A percentile compares a stretch with the other conserved stretches of the same genome.
These are phyloP conservation scores for Egretta garzetta DNA, from an alignment of 2,113 vertebrate genomes.

Conservation along the genomic window DNA sequence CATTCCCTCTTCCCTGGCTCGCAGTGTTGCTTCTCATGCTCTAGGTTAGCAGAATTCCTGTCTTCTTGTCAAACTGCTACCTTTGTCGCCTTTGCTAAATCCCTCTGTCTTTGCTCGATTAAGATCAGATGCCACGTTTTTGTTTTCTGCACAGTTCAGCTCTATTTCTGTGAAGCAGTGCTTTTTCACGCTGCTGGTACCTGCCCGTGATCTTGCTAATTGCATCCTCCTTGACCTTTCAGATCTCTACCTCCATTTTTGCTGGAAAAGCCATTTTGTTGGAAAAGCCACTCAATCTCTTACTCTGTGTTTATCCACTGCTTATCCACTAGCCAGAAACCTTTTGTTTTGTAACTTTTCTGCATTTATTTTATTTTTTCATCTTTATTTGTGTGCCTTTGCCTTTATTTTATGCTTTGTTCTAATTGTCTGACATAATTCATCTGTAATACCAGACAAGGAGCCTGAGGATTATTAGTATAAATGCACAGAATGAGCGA, in stretches of 20 bases:
- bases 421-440: background rate
- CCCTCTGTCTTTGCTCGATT: background rate
- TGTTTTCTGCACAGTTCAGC: background rate
- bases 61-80: background rate
- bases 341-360: background rate
- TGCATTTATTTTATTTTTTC: background rate
- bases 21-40: background rate
- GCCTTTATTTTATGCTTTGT: background rate
- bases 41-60: background rate
- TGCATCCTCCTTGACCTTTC: background rate
- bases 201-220: background rate
- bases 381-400: background rate
- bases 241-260: background rate
- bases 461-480: background rate
- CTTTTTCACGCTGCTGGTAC: background rate
- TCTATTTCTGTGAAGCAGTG: background rate
- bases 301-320: background rate
- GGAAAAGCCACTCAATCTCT: background rate
- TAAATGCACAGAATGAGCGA: background rate
- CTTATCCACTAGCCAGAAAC: background rate
- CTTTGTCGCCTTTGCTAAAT: background rate
- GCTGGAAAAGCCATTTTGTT: background rate
- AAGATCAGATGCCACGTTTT: background rate
- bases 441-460: background rate
- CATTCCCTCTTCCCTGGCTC: background rate